Evolutionary conservation across 2,888 invertebrate genomes (phyloP), one percentile per base, ranked within the genome.

Genomic region (Helicoverpa assulta): DNA sequence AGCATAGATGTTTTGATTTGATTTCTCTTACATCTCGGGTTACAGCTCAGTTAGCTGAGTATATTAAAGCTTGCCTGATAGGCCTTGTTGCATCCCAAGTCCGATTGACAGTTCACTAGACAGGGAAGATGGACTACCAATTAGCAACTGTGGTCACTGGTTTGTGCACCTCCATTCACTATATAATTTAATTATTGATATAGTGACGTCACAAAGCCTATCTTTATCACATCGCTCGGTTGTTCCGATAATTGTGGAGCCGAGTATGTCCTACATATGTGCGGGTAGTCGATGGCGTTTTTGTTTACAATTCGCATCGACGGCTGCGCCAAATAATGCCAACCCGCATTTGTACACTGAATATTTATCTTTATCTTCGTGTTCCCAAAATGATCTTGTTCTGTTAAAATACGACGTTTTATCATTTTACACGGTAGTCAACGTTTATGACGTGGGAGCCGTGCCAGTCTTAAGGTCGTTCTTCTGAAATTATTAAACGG

Each of bases 401-500:
- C 3, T 18, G 21, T 53, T 26, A 54, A 59, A 56, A 60, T 55
- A 50, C 4, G 19, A 60, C 7, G 4, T n/a, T 70, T 70, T 59
- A 18, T 29, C 14, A 59, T 37, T 18, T 57, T 59, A 16, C 59
- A 59, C 19, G 60, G 57, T 53, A 62, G 53, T 51, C 47, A 62
- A 64, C 37, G 62, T 56, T 69, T 67, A 78, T 83, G 60, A 78
- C 50, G 58, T 57, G 63, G 62, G 18, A 73, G 75, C 70, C 33
- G 51, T 64, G 56, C 65, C 43, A 73, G 68, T 66, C 60, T 70
- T 67, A 51, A 54, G 80, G 76, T 80, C 78, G 80, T 80, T 81
- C 81, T 70, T 82, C 85, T 81, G 87, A 89, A 87, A 86, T 84
- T 84, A 89, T 89, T 88, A 88, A 84, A 82, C 78, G 76, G 70